Base-by-base conservation (phyloP, 2,797 vertebrate genomes). In the Ptychobarbus kaznakovi region DNA sequence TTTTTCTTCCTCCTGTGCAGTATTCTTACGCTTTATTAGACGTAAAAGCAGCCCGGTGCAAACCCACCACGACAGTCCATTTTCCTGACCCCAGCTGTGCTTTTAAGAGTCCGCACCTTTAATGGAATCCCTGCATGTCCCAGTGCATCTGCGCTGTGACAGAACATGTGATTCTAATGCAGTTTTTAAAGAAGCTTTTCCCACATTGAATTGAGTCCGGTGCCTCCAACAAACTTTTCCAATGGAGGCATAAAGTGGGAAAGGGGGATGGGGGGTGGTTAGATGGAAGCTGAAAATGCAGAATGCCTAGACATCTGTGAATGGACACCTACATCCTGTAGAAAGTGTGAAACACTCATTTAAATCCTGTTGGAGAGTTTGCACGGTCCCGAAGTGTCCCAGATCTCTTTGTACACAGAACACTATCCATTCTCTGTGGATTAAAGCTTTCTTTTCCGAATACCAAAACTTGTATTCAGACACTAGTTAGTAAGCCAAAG, bases 301-400 rank as follows among this genome's bases (percentile, higher is more conserved):
- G 38, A 76, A 81, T 38, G 49, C 28, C 51, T 15, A 7, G 53
- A 44, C 69, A 66, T 56, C 78, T 65, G 66, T 35, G 51, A 81
- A 81, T 9, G 51, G 70, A 69, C 69, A 61, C 38, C 61, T 81
- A 68, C 78, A 63, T 80, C 68, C 28, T 44, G 86, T 73, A 65
- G 16, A 35, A 74, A 10, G 46, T 80, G 82, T 68, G 81, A 79
- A 56, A 87, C 86, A 82, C n/a, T 84, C 44, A 83, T 88, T 86
- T 83, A 88, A 88, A 88, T 81, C 81, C 84, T 88, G 87, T 75
- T 69, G 63, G 51, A 77, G 72, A 58, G 44, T 86, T 84, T 35
- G 16, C 61, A 80, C 74, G 28, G 22, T 82, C 46, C 46, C 25
- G 6, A 4, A 76, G 53, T 53, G 72, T 63, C 86, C 68, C 42